Evolutionary conservation across 2,888 invertebrate genomes (phyloP).

Genomic region (Polydrusus cervinus): DNA sequence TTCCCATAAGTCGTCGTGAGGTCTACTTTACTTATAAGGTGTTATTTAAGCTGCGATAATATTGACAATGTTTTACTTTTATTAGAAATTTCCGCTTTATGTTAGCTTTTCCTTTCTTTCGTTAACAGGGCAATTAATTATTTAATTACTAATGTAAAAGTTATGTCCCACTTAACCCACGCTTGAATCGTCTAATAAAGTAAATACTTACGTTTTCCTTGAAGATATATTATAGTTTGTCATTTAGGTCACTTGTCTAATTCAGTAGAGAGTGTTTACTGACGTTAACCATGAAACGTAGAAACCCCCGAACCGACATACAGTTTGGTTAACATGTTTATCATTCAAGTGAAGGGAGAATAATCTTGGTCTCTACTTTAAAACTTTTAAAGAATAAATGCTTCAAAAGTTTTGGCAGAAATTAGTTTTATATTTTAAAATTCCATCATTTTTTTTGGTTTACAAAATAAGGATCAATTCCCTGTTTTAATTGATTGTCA

Average conservation of each 20-base stretch:
- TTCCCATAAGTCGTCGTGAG: no score
- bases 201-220: slow-evolving; percentile 39
- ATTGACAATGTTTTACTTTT: slow-evolving; percentile 12
- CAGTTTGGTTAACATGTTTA: no score
- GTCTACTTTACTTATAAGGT: not conserved
- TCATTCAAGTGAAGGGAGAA: no score
- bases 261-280: not conserved
- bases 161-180: slow-evolving; percentile 39
- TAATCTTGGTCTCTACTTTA: no score
- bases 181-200: slow-evolving; percentile 31
- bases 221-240: slow-evolving; percentile 28
- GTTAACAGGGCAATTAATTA: slow-evolving; percentile 30
- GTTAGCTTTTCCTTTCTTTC: slow-evolving; percentile 38
- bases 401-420: no score
- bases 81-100: slow-evolving; percentile 15
- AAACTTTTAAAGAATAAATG: no score
- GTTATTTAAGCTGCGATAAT: not conserved
- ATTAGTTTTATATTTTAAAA: no score
- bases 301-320: not conserved
- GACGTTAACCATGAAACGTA: not conserved
- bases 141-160: slow-evolving; percentile 44
- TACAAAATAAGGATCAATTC: no score
- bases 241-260: slow-evolving; percentile 38
- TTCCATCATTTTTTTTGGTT: no score
- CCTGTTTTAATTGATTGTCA: no score